Evolutionary conservation across 2,888 invertebrate genomes (phyloP).

Genomic region (Harpagoxenus sublaevis): DNA sequence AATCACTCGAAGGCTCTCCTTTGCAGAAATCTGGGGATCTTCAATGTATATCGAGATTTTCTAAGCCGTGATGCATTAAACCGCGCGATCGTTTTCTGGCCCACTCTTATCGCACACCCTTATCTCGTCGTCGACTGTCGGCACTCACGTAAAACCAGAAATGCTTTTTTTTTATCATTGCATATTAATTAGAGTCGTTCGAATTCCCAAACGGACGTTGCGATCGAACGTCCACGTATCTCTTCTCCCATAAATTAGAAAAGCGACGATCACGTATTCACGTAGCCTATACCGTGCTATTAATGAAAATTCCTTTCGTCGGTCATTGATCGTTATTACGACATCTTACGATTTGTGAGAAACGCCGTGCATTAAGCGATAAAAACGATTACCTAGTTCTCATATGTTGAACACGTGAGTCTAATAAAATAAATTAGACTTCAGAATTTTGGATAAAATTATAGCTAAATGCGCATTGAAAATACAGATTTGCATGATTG

Average conservation of each 20-base stretch:
- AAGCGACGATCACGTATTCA: not conserved
- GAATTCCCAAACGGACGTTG: not conserved
- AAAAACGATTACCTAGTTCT: not conserved
- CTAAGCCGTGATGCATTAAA: not conserved
- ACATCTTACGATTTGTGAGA: constrained; percentile 9
- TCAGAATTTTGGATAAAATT: not conserved
- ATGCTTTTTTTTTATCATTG: not conserved
- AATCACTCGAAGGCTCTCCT: not conserved
- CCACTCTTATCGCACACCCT: not conserved
- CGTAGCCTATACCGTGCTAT: not conserved
- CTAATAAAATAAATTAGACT: constrained; percentile 3
- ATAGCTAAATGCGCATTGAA: not conserved
- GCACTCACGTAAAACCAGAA: not conserved
- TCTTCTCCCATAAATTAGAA: constrained; percentile 16
- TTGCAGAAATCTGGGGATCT: not conserved
- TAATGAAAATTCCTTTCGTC: not conserved
- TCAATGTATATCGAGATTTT: not conserved
- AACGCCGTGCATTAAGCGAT: not conserved
- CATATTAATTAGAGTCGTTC: constrained; percentile 22
- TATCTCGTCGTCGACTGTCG: not conserved
- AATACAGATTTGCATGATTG: not conserved
- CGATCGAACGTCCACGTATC: not conserved
- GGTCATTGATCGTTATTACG: constrained; percentile 1
- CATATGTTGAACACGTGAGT: not conserved
- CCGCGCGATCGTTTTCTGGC: not conserved